A percentile compares a stretch with the other conserved stretches of the same genome.
Conservation (phyloP, 2,113 vertebrate genomes). For the Aviceda subcristata region DNA sequence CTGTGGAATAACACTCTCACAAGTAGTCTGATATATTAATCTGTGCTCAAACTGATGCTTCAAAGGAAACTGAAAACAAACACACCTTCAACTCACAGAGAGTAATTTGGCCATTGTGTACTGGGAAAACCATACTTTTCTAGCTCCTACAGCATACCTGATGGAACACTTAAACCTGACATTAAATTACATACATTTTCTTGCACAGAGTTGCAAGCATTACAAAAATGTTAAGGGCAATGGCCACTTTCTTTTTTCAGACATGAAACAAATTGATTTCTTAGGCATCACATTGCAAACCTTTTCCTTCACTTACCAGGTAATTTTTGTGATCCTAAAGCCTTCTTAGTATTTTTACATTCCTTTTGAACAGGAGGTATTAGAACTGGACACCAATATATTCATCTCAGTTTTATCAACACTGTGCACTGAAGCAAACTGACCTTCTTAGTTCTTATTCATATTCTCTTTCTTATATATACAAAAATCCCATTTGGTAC, state of each 20-base stretch:
- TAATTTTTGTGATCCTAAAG: background rate
- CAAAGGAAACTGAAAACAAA: background rate
- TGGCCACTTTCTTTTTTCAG: background rate
- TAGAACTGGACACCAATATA: background rate
- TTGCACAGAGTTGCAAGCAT: background rate
- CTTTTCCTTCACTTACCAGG: background rate
- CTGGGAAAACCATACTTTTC: background rate
- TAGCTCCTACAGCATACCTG: background rate
- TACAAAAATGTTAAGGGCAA: background rate
- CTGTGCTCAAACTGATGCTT: background rate
- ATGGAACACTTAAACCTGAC: background rate
- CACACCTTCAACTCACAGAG: background rate
- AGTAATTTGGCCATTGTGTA: background rate
- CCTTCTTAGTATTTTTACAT: background rate
- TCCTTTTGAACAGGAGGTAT: background rate
- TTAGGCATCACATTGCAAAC: background rate
- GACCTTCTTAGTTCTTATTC: background rate
- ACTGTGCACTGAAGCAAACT: background rate
- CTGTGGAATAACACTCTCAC: background rate
- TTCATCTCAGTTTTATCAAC: background rate
- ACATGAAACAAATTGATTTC: background rate
- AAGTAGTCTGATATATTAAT: background rate
- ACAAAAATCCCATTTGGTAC: background rate
- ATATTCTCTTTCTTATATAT: background rate
- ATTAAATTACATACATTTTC: background rate